phyloP scores from a whole-genome alignment of 2,113 vertebrate genomes.

The Gambusia affinis region DNA sequence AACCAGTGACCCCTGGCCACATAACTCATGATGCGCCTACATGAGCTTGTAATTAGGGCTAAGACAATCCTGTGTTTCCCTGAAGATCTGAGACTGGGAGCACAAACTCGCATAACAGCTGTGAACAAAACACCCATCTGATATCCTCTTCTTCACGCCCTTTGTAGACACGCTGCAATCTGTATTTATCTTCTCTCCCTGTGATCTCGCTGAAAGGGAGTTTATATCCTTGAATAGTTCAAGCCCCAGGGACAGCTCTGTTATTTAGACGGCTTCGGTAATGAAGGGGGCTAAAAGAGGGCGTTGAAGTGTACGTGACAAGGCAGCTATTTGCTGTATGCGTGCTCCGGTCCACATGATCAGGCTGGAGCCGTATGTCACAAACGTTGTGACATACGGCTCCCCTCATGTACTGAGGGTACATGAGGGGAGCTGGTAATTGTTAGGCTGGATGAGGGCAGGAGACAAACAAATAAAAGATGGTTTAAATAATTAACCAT shows the following conservation, averaged over 20 bases:
- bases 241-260: conserved; percentile 52
- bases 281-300: conserved; percentile 43
- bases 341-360: not conserved
- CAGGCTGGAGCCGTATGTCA: conserved; percentile 18
- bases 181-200: conserved; percentile 27
- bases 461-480: conserved; percentile 29
- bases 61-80: not conserved
- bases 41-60: not conserved
- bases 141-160: not conserved
- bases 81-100: not conserved
- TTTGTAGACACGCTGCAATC: not conserved
- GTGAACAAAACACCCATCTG: conserved; percentile 13
- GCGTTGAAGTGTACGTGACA: conserved; percentile 22
- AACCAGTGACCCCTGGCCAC: not conserved
- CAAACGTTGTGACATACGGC: not conserved
- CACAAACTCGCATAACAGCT: conserved; percentile 17
- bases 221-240: conserved; percentile 48
- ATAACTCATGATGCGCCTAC: not conserved
- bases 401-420: not conserved
- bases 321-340: conserved; percentile 13
- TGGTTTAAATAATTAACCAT: conserved; percentile 9
- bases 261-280: conserved; percentile 66
- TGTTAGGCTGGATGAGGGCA: conserved; percentile 40
- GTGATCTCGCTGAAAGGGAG: conserved; percentile 29
- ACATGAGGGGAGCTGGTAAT: conserved; percentile 43